phyloP scores from a whole-genome alignment of 2,797 vertebrate species.

The Oophaga sylvatica region DNA sequence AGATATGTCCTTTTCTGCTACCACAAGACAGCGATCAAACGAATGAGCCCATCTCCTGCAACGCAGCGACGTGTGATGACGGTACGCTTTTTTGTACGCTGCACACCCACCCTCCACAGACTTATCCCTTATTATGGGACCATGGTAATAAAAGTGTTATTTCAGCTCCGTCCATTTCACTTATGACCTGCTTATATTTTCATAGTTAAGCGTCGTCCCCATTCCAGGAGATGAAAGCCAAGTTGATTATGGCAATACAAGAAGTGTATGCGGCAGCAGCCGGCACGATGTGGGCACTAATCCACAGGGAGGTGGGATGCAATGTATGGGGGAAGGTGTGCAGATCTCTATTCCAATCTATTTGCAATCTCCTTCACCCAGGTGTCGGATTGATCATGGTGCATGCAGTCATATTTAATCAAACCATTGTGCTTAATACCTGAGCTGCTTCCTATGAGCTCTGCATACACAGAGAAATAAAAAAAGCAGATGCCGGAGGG shows the following conservation, averaged over 20 bases:
- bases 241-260: slow-evolving; percentile 2
- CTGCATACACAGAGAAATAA: slow-evolving; percentile 43
- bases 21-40: background rate
- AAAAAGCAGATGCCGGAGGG: slow-evolving; percentile 30
- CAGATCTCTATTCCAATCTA: background rate
- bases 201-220: background rate
- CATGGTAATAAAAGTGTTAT: background rate
- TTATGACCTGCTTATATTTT: background rate
- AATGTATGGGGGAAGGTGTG: background rate
- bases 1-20: slow-evolving; percentile 24
- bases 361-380: slow-evolving; percentile 10
- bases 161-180: background rate
- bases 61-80: background rate
- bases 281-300: background rate
- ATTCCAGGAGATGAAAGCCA: slow-evolving; percentile 4
- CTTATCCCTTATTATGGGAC: slow-evolving; percentile 8
- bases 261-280: background rate
- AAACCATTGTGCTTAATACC: slow-evolving; percentile 50
- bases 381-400: slow-evolving; percentile 18
- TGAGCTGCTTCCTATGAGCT: slow-evolving; percentile 34
- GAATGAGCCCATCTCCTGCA: slow-evolving; percentile 13
- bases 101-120: background rate
- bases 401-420: slow-evolving; percentile 47
- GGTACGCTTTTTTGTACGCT: background rate
- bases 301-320: background rate